Conservation (phyloP, 2,888 invertebrate genomes). For the Nebria salina region DNA sequence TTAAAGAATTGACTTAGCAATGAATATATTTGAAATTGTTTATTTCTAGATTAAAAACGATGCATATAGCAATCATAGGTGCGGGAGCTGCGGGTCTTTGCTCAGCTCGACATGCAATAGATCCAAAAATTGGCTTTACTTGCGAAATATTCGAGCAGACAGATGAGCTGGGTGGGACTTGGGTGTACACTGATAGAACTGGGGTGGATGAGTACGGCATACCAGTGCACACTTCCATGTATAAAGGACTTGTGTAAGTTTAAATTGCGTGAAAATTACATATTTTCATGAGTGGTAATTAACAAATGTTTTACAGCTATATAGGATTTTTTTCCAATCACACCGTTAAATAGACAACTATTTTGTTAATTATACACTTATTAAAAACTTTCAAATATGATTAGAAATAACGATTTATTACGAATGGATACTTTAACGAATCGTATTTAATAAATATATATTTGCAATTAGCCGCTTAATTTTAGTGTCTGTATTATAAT, state of each 20-base stretch:
- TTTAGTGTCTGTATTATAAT: background rate
- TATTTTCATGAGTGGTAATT: background rate
- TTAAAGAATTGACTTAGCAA: no score
- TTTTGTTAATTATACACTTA: background rate
- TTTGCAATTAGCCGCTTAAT: background rate
- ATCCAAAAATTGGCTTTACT: constrained; percentile 64
- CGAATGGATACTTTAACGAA: background rate
- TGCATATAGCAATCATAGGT: constrained; percentile 74
- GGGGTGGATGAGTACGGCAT: constrained; percentile 73
- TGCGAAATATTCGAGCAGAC: constrained; percentile 77
- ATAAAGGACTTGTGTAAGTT: constrained; percentile 74
- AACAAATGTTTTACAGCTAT: no score
- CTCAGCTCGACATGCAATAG: constrained; percentile 69
- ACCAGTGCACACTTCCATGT: constrained; percentile 83
- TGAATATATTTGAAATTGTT: background rate
- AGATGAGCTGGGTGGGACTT: constrained; percentile 78
- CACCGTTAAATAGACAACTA: background rate
- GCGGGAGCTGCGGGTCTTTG: constrained; percentile 80
- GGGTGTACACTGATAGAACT: constrained; percentile 76
- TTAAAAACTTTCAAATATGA: background rate
- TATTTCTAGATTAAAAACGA: constrained; percentile 32
- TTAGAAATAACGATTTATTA: background rate
- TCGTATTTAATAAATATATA: background rate
- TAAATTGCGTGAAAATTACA: background rate
- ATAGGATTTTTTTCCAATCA: no score